These are phyloP conservation scores for Phyllotis vaccarum DNA, from an alignment of 2,797 vertebrate genomes.

Conservation along the genomic window DNA sequence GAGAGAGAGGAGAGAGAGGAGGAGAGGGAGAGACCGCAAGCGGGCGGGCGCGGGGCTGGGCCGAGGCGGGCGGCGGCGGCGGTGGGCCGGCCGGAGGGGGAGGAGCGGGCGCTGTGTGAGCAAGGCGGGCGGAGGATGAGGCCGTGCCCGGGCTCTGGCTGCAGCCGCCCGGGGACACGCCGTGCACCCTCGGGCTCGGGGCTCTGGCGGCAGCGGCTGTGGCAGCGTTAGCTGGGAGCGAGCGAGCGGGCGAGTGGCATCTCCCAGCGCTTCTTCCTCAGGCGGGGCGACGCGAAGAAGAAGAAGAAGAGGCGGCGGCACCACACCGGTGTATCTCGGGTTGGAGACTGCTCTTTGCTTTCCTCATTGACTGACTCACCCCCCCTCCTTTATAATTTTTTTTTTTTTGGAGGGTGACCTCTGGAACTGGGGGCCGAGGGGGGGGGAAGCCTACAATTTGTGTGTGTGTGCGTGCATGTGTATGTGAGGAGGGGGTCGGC, in stretches of 20 bases:
- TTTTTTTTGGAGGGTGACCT: constrained; percentile 70
- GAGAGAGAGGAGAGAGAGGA: neutral
- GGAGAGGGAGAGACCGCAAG: neutral
- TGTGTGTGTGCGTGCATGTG: neutral
- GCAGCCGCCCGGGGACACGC: constrained; percentile 80
- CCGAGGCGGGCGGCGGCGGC: constrained; percentile 64
- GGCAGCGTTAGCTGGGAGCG: constrained; percentile 70
- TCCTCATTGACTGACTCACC: constrained; percentile 66
- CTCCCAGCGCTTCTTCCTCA: constrained; percentile 58
- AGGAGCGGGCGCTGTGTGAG: constrained; percentile 47
- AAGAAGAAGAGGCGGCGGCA: constrained; percentile 51
- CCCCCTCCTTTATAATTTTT: constrained; percentile 4
- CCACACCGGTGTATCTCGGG: constrained; percentile 73
- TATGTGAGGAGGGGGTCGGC: constrained; percentile 33
- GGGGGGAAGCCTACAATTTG: neutral
- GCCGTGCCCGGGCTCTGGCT: constrained; percentile 80
- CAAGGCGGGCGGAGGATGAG: constrained; percentile 80
- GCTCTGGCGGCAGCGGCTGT: constrained; percentile 50
- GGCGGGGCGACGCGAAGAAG: constrained; percentile 59
- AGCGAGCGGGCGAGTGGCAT: constrained; percentile 57
- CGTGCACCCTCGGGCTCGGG: constrained; percentile 76
- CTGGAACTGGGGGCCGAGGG: constrained; percentile 50
- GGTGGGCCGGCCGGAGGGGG: constrained; percentile 79
- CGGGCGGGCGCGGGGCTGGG: constrained; percentile 9
- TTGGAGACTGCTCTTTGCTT: constrained; percentile 76